Conservation (phyloP, 2,797 vertebrate species). For the Platalea minor region DNA sequence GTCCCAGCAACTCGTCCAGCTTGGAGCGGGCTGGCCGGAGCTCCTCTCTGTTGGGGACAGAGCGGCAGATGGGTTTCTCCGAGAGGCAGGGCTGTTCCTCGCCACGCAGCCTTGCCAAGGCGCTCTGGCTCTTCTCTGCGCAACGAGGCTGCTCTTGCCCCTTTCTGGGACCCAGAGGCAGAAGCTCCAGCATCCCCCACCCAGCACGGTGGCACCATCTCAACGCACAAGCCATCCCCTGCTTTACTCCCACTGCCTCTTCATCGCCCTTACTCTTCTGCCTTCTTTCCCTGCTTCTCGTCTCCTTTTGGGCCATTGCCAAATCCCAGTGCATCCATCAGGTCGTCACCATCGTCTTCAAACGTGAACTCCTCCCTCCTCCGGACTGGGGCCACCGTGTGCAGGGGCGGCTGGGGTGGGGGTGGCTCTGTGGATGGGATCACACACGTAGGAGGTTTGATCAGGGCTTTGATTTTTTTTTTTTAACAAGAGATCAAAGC, state of each 20-base stretch:
- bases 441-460: neutral
- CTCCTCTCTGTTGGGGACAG: conserved; percentile 60
- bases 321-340: conserved; percentile 84
- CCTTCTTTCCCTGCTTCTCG: neutral
- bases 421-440: neutral
- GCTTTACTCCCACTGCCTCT: neutral
- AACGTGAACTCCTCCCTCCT: conserved; percentile 76
- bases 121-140: neutral
- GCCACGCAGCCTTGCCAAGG: neutral
- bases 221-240: neutral
- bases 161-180: neutral
- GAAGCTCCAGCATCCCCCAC: neutral
- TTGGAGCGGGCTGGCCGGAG: conserved; percentile 78
- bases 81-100: neutral
- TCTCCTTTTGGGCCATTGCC: conserved; percentile 66
- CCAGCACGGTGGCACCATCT: neutral
- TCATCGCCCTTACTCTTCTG: conserved; percentile 50
- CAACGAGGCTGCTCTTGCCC: neutral
- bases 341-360: conserved; percentile 82
- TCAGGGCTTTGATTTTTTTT: no score
- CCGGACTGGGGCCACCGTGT: neutral
- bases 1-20: conserved; percentile 86
- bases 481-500: neutral
- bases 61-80: neutral
- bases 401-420: neutral